Conservation (phyloP, 2,797 vertebrate genomes). For the Moxostoma hubbsi region DNA sequence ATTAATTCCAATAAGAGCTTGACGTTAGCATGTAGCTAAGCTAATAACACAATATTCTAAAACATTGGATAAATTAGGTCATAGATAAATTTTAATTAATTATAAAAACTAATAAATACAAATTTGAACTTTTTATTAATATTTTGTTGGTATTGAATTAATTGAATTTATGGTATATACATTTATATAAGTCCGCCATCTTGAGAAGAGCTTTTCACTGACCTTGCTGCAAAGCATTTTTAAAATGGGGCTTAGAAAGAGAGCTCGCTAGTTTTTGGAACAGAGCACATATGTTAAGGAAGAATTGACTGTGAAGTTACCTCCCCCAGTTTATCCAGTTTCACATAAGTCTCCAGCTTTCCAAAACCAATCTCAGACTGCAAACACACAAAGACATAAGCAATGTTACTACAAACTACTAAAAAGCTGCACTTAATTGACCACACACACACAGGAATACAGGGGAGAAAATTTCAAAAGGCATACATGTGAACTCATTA, state of each 20-base stretch:
- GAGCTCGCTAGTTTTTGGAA: background rate
- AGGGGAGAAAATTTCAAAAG: constrained; percentile 13
- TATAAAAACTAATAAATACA: too few species aligned
- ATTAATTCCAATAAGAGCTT: too few species aligned
- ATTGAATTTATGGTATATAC: too few species aligned
- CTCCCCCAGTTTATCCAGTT: constrained; percentile 91
- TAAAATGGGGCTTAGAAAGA: background rate
- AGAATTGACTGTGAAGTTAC: constrained; percentile 62
- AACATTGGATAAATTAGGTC: too few species aligned
- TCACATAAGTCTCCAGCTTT: constrained; percentile 90
- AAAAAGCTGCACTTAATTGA: background rate
- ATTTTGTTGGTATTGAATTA: too few species aligned
- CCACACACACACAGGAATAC: background rate
- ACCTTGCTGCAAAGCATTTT: too few species aligned
- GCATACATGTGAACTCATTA: constrained; percentile 32
- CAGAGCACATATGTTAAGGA: background rate
- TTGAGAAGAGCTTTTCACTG: too few species aligned
- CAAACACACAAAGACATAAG: constrained; percentile 28
- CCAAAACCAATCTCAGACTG: constrained; percentile 92
- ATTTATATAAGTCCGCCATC: too few species aligned
- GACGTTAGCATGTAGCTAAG: too few species aligned
- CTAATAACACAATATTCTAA: too few species aligned
- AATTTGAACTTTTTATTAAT: too few species aligned
- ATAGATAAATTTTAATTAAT: too few species aligned
- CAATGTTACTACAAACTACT: background rate